These are phyloP conservation scores for Caenorhabditis inopinata DNA, from an alignment of 1,140 invertebrate species.

Conservation along the genomic window DNA sequence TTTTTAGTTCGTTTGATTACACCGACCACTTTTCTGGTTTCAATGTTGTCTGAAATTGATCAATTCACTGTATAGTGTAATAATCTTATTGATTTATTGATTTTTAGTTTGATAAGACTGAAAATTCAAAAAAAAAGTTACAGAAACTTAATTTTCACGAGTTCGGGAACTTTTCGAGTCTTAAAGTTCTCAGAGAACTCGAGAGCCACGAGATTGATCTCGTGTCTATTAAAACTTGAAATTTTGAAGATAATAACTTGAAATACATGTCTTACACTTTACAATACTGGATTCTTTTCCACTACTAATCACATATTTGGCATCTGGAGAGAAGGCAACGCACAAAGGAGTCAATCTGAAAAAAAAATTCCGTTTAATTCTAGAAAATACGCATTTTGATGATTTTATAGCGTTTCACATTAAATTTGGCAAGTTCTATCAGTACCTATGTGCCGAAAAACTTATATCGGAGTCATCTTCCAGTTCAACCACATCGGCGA, in stretches of 20 bases:
- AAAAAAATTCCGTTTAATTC: too few relatives aligned
- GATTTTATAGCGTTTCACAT: too few relatives aligned
- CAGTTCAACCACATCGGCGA: constrained; percentile 25
- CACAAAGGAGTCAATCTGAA: constrained; percentile 35
- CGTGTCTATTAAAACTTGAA: too few relatives aligned
- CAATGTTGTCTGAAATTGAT: constrained; percentile 34
- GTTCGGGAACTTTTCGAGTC: too few relatives aligned
- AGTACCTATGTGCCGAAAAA: constrained; percentile 31
- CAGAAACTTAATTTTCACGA: background rate
- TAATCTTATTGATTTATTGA: too few relatives aligned
- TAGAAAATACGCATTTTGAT: too few relatives aligned
- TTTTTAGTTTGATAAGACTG: too few relatives aligned
- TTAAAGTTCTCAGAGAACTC: too few relatives aligned
- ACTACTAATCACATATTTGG: constrained; percentile 42
- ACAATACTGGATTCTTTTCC: constrained; percentile 50
- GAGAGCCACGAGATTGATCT: too few relatives aligned
- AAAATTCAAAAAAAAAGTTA: background rate
- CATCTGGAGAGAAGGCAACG: constrained; percentile 44
- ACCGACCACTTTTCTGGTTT: constrained; percentile 29
- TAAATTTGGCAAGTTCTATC: too few relatives aligned
- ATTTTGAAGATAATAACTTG: constrained; percentile 13
- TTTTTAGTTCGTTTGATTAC: constrained; percentile 46
- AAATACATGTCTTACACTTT: constrained; percentile 34
- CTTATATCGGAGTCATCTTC: constrained; percentile 32
- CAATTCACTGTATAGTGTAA: too few relatives aligned